Percentiles rank a stretch among this genome's conserved stretches.
phyloP scores from a whole-genome alignment of 2,113 vertebrate genomes.

The Hippocampus zosterae region DNA sequence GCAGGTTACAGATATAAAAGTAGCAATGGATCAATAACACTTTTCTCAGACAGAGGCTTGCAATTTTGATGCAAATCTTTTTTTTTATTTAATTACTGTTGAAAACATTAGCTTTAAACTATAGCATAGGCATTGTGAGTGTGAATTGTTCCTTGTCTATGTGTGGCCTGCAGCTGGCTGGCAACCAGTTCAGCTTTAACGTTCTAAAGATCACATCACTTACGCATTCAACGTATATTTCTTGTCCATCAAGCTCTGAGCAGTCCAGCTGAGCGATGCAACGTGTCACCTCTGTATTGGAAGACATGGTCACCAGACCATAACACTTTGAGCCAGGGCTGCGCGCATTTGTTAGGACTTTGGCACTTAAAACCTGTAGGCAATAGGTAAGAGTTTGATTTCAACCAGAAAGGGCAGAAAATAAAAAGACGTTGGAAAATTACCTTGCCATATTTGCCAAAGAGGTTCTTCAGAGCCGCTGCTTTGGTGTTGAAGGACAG shows the following conservation, averaged over 20 bases:
- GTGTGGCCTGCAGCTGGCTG: too few species aligned
- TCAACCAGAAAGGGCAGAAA: background rate
- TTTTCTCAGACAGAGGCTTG: background rate
- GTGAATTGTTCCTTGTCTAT: too few species aligned
- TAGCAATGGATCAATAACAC: background rate
- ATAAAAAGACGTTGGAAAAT: background rate
- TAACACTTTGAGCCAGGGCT: constrained; percentile 96
- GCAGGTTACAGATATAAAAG: background rate
- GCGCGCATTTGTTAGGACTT: constrained; percentile 95
- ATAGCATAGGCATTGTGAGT: background rate
- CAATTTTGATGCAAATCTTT: too few species aligned
- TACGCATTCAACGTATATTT: constrained; percentile 96
- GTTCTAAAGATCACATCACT: constrained; percentile 29
- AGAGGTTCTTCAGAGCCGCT: constrained; percentile 96
- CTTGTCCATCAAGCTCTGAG: constrained; percentile 92
- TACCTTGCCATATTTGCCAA: constrained; percentile 99
- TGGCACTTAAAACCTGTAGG: constrained; percentile 88
- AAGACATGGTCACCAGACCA: constrained; percentile 94
- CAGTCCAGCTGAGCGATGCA: constrained; percentile 91
- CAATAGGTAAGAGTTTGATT: background rate
- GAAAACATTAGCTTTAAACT: too few species aligned
- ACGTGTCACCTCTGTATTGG: constrained; percentile 85
- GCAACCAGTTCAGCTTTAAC: too few species aligned
- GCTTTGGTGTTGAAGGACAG: constrained; percentile 97
- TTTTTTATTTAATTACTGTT: too few species aligned